Evolutionary conservation across 2,888 invertebrate genomes (phyloP), one percentile per base, ranked within the genome.

Genomic region (Pachydiplax longipennis): DNA sequence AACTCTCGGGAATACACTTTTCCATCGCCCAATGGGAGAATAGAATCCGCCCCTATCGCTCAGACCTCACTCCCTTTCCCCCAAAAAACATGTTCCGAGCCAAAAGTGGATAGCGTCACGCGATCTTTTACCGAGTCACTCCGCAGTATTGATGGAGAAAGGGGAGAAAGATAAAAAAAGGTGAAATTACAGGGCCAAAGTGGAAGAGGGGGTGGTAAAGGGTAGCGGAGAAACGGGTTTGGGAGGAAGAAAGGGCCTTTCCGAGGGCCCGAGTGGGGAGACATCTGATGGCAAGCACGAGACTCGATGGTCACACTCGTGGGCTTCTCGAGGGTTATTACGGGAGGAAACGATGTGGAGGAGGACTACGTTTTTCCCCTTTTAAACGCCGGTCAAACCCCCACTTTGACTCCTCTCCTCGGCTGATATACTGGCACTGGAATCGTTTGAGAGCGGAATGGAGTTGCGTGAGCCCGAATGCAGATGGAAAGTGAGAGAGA

Each of bases 321-420:
- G 87, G 87, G 65, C n/a, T n/a, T n/a, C 40, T 87, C 61, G 61
- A 87, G 61, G 87, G 87, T 87, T 87, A 87, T 87, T 87, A 87
- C 6, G 37, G 58, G 58, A 35, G 83, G 87, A 87, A 65, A 65
- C 48, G 61, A 37, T 37, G 87, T 15, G 61, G 61, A n/a, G 87
- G 87, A 87, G 87, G 61, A 65, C 22, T 18, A n/a, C 31, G 81
- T 15, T 40, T 18, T 35, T 25, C 58, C 48, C 58, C 87, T 87
- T 87, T 87, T 87, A 87, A 87, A 87, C 65, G 87, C 87, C 65
- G 65, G 87, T 87, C 58, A 87, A 87, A 65, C 65, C 35, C 65
- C 18, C 25, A 37, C 61, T 31, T n/a, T 13, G 87, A 58, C 58
- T 87, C 35, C 87, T 37, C 61, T 65, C 87, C 22, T 37, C 13